A percentile compares a stretch with the other conserved stretches of the same genome.
Evolutionary conservation across 2,113 vertebrate species (phyloP).

Genomic region (Thalassarche chlororhynchos): DNA sequence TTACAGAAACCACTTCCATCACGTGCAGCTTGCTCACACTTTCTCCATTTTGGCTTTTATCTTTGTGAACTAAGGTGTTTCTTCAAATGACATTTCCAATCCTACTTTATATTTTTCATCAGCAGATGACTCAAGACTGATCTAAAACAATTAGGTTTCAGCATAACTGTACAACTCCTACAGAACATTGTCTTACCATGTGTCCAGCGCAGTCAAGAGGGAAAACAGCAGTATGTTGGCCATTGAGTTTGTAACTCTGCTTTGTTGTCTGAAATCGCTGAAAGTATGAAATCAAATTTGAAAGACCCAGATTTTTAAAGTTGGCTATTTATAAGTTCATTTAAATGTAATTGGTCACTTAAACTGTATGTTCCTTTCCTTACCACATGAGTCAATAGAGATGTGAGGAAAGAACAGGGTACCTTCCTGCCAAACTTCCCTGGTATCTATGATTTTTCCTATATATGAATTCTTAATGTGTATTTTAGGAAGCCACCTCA

Average conservation of each 20-base stretch:
- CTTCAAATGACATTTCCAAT: neutral
- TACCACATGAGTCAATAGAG: neutral
- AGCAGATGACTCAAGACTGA: neutral
- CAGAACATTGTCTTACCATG: neutral
- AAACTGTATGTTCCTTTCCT: neutral
- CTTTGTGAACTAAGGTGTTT: neutral
- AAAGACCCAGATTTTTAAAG: neutral
- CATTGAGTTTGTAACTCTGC: neutral
- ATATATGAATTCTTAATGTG: neutral
- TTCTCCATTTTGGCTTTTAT: neutral
- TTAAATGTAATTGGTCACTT: neutral
- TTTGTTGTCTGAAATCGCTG: neutral
- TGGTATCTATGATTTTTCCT: neutral
- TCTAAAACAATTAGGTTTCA: neutral
- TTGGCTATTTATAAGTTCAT: neutral
- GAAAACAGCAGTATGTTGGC: neutral
- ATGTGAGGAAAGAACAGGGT: neutral
- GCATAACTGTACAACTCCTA: neutral
- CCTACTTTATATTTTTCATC: neutral
- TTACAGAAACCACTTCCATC: neutral
- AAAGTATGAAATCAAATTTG: neutral
- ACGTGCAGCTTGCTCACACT: neutral
- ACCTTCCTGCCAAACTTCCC: neutral
- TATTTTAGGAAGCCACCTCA: conserved; percentile 10
- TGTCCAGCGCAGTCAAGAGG: neutral